These are phyloP conservation scores for Rhynchopsitta pachyrhyncha DNA, from an alignment of 2,113 vertebrate genomes.

Conservation along the genomic window DNA sequence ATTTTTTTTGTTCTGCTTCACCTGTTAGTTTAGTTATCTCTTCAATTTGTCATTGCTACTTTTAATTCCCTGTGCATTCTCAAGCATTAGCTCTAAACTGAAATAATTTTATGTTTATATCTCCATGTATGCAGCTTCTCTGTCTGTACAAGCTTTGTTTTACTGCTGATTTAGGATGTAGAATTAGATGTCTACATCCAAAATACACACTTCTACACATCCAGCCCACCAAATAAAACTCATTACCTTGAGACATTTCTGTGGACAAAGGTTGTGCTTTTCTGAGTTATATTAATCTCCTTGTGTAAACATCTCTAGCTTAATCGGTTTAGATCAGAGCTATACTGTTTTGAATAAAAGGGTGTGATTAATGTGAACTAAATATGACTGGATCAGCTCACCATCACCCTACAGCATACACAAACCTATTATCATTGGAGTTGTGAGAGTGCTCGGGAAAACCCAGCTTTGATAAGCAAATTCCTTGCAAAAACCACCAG, in stretches of 20 bases:
- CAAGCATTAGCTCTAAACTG: not conserved
- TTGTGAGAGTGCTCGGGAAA: not conserved
- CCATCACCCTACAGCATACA: conserved; percentile 21
- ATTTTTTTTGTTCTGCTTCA: not conserved
- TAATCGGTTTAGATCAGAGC: conserved; percentile 73
- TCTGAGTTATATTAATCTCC: conserved; percentile 70
- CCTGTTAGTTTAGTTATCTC: not conserved
- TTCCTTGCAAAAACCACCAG: not conserved
- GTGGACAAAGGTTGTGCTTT: conserved; percentile 67
- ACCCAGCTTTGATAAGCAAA: not conserved
- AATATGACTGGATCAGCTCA: conserved; percentile 50
- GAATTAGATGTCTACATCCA: conserved; percentile 60
- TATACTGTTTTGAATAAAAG: conserved; percentile 70
- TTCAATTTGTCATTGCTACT: not conserved
- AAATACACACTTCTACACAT: conserved; percentile 65
- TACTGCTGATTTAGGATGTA: conserved; percentile 23
- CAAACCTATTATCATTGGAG: conserved; percentile 52
- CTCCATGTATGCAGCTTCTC: not conserved
- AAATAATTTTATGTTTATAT: not conserved
- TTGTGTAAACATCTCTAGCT: conserved; percentile 69
- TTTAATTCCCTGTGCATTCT: not conserved
- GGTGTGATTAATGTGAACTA: conserved; percentile 70
- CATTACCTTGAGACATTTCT: conserved; percentile 67
- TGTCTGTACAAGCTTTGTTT: conserved; percentile 3
- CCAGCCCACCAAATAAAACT: conserved; percentile 57